These are phyloP conservation scores for Gambusia affinis DNA, from an alignment of 2,113 vertebrate genomes.

Conservation along the genomic window DNA sequence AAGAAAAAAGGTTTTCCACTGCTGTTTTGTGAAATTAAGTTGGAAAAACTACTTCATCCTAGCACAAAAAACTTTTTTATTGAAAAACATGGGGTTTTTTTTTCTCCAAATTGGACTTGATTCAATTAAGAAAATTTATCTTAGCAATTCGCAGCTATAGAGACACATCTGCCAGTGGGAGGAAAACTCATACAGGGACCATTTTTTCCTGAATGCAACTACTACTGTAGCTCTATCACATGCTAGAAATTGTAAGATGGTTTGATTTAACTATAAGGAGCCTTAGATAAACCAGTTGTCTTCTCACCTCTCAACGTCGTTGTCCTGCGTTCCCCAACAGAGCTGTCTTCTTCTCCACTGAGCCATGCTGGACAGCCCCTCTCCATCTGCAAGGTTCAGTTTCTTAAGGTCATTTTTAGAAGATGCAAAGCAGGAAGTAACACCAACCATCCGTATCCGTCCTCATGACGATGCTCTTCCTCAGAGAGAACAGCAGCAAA, in stretches of 20 bases:
- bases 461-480: no score
- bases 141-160: no score
- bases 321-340: constrained; percentile 85
- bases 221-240: neutral
- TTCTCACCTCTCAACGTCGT: constrained; percentile 74
- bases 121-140: no score
- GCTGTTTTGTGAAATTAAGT: no score
- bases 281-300: neutral
- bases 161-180: neutral
- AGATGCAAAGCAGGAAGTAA: neutral
- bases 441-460: no score
- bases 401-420: neutral
- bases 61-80: no score
- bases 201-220: neutral
- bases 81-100: no score
- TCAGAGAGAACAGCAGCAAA: no score
- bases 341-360: constrained; percentile 89
- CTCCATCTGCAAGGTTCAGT: constrained; percentile 66
- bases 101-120: no score
- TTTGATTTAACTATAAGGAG: no score
- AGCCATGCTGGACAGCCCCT: constrained; percentile 84
- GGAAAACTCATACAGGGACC: neutral
- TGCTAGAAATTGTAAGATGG: neutral
- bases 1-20: no score
- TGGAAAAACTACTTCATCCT: no score